Percentiles rank a stretch among this genome's conserved stretches.
These are phyloP conservation scores for Opisthocomus hoazin DNA, from an alignment of 2,113 vertebrate genomes.

Conservation along the genomic window DNA sequence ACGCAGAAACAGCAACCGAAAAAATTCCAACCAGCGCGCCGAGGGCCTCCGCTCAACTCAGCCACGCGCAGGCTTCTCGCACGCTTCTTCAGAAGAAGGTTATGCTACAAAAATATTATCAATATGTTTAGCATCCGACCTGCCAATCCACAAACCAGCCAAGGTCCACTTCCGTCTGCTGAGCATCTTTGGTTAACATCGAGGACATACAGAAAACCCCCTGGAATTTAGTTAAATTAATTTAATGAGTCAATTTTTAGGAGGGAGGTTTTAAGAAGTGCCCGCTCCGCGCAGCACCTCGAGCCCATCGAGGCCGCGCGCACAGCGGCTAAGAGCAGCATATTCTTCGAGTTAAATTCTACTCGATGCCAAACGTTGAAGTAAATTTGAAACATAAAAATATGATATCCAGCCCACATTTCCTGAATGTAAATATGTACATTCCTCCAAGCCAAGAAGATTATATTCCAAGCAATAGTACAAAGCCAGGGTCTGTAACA, in stretches of 20 bases:
- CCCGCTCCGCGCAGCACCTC: fast-evolving
- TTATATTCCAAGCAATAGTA: slow-evolving; percentile 54
- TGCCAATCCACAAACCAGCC: background rate
- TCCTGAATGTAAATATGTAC: slow-evolving; percentile 64
- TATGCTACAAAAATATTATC: background rate
- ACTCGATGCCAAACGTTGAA: slow-evolving; percentile 17
- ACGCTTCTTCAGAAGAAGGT: background rate
- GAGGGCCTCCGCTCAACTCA: background rate
- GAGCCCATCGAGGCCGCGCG: background rate
- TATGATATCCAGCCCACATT: slow-evolving; percentile 41
- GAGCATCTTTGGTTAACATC: background rate
- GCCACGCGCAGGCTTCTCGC: fast-evolving
- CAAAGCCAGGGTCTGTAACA: slow-evolving; percentile 54
- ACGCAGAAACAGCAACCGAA: background rate
- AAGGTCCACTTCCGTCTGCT: fast-evolving
- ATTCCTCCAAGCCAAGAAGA: slow-evolving; percentile 51
- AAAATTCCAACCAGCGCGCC: fast-evolving
- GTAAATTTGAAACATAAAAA: slow-evolving; percentile 51
- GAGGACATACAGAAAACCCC: background rate
- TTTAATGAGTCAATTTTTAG: background rate
- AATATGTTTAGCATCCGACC: background rate
- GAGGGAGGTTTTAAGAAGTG: background rate
- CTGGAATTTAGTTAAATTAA: background rate
- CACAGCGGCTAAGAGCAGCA: background rate
- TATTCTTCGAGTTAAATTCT: slow-evolving; percentile 21